A percentile compares a stretch with the other conserved stretches of the same genome.
Evolutionary conservation across 2,113 vertebrate species (phyloP).

Genomic region (Pantherophis guttatus): DNA sequence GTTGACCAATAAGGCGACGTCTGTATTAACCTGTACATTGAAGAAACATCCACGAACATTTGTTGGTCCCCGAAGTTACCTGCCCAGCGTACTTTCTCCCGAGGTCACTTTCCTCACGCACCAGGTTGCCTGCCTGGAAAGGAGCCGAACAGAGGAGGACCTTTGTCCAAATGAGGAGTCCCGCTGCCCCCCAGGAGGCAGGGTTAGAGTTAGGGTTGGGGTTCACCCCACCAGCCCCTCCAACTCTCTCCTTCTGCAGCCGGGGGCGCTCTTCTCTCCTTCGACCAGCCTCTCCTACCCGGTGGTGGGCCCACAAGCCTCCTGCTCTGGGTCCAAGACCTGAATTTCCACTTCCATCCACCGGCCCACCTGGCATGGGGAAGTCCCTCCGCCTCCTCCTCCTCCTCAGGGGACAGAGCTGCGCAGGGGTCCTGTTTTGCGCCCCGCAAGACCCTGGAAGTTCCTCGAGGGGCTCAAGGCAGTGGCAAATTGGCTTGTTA

Average conservation of each 20-base stretch:
- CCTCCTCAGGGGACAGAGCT: background rate
- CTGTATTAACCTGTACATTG: background rate
- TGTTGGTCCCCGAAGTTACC: background rate
- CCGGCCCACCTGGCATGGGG: background rate
- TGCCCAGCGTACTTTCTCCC: background rate
- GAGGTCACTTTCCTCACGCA: background rate
- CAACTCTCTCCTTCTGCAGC: background rate
- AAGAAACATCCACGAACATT: background rate
- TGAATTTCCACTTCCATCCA: background rate
- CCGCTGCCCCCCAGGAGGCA: too few species aligned
- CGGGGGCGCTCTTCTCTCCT: background rate
- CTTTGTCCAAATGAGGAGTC: too few species aligned
- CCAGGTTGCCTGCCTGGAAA: background rate
- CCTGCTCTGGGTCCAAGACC: background rate
- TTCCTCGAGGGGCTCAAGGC: slow-evolving; percentile 54
- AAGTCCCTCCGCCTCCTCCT: background rate
- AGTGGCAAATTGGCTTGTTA: slow-evolving; percentile 65
- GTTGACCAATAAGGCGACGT: background rate
- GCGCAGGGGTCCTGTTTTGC: slow-evolving; percentile 30
- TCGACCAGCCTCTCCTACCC: background rate
- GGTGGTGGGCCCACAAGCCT: background rate
- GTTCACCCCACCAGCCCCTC: background rate
- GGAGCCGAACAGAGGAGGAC: background rate
- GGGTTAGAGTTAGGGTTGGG: too few species aligned
- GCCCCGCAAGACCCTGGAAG: slow-evolving; percentile 62